A percentile compares a stretch with the other conserved stretches of the same genome.
These are phyloP conservation scores for Aleiodes sp. DNA, from an alignment of 1,140 invertebrate genomes.

Conservation along the genomic window DNA sequence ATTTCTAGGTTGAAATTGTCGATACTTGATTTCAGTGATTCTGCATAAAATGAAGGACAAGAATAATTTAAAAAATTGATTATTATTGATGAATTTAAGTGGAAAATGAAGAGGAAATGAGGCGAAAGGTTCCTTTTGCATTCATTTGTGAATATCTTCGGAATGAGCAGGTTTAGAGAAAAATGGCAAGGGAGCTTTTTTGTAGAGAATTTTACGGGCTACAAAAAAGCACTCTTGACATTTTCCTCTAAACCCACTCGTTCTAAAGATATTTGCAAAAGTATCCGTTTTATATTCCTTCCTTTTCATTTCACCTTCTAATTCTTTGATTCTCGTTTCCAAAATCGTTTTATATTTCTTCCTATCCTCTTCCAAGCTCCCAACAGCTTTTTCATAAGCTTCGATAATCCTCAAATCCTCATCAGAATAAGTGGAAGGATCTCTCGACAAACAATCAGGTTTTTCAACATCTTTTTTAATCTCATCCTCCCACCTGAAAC, in stretches of 20 bases:
- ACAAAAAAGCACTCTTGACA: no score
- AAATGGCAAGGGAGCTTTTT: no score
- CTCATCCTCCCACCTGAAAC: conserved; percentile 72
- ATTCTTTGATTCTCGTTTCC: conserved; percentile 67
- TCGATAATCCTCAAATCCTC: conserved; percentile 68
- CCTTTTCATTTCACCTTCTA: conserved; percentile 51
- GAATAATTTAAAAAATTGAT: conserved; percentile 15
- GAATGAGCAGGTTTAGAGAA: no score
- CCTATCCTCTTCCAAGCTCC: conserved; percentile 66
- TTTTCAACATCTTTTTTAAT: conserved; percentile 74
- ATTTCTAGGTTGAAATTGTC: conserved; percentile 70
- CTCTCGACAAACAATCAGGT: conserved; percentile 73
- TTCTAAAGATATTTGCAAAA: neutral
- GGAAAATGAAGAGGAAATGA: no score
- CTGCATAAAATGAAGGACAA: conserved; percentile 38
- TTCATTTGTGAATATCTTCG: no score
- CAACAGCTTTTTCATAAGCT: conserved; percentile 70
- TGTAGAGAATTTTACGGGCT: no score
- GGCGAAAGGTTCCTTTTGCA: no score
- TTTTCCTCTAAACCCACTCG: no score
- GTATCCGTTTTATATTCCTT: no score
- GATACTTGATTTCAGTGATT: conserved; percentile 65
- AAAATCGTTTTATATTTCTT: conserved; percentile 71
- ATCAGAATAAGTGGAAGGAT: conserved; percentile 68
- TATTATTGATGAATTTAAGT: neutral